Evolutionary conservation across 2,113 vertebrate genomes (phyloP), one percentile per base, ranked within the genome.

Genomic region (Festucalex cinctus): DNA sequence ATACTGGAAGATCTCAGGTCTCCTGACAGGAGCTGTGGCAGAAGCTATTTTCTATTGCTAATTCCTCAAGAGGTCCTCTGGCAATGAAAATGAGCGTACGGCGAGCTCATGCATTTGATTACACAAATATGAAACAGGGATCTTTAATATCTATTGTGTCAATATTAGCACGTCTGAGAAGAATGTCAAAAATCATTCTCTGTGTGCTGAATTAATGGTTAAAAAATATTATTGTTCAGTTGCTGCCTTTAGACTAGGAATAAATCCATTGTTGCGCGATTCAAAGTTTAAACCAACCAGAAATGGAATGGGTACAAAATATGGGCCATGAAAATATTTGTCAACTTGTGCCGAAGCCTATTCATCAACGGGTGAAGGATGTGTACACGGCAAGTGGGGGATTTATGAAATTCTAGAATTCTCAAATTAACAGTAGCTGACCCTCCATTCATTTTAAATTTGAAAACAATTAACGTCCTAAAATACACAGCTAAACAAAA

Each of bases 11-110:
- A 85, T 82, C 76, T 77, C 76, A 80, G 74, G 82, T 83, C 79
- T 90, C 80, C 89, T 91, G 87, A 90, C 85, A 91, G 84, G 69
- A 84, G 84, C 85, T n/a, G n/a, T n/a, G 89, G 80, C 71, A 69
- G 80, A 75, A 83, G 77, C 80, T 86, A 79, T 94, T 93, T 93
- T 77, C 73, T 66, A 91, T 81, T 74, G 91, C 86, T 91, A 93
- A 93, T 91, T 85, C 90, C 91, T 85, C 82, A 91, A 92, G 90
- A 93, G 73, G 73, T 89, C 85, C 79, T 91, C 81, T 86, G 84
- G 83, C 83, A 85, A 86, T 86, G 86, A 91, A 95, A 93, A 93
- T 90, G 81, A 93, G 88, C 87, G 84, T 67, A 80, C 79, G 87
- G 84, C 80, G 76, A 92, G 90, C 82, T 62, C 63, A 62, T 85